These are phyloP conservation scores for Sinocyclocheilus maitianheensis DNA, from an alignment of 2,113 vertebrate genomes.

Conservation along the genomic window DNA sequence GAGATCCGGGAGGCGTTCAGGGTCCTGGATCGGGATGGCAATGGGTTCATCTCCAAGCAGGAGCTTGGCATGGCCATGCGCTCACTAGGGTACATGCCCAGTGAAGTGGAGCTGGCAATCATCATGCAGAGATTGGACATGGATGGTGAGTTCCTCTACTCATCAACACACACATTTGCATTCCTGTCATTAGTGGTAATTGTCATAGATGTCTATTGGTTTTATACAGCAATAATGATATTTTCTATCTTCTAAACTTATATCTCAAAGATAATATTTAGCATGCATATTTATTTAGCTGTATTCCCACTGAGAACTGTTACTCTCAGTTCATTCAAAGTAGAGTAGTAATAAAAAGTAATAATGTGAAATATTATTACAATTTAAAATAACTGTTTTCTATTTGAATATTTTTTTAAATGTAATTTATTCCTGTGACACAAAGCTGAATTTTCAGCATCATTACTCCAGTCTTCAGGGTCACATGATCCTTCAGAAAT, in stretches of 20 bases:
- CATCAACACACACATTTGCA: conserved; percentile 54
- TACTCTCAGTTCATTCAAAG: background rate
- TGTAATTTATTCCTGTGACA: background rate
- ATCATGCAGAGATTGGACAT: conserved; percentile 99
- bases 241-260: too few species aligned
- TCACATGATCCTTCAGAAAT: background rate
- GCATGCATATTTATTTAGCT: background rate
- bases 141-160: conserved; percentile 84
- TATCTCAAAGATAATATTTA: background rate
- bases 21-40: conserved; percentile 95
- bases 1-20: conserved; percentile 98
- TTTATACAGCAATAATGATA: background rate
- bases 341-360: background rate
- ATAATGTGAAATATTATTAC: background rate
- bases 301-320: background rate
- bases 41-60: conserved; percentile 99
- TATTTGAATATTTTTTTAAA: background rate
- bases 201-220: background rate
- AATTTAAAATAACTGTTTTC: background rate
- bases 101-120: conserved; percentile 97
- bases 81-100: conserved; percentile 98
- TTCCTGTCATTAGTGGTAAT: background rate
- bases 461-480: background rate
- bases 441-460: background rate
- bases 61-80: conserved; percentile 99